Evolutionary conservation across 2,797 vertebrate genomes (phyloP), one percentile per base, ranked within the genome.

Genomic region (Aythya fuligula): DNA sequence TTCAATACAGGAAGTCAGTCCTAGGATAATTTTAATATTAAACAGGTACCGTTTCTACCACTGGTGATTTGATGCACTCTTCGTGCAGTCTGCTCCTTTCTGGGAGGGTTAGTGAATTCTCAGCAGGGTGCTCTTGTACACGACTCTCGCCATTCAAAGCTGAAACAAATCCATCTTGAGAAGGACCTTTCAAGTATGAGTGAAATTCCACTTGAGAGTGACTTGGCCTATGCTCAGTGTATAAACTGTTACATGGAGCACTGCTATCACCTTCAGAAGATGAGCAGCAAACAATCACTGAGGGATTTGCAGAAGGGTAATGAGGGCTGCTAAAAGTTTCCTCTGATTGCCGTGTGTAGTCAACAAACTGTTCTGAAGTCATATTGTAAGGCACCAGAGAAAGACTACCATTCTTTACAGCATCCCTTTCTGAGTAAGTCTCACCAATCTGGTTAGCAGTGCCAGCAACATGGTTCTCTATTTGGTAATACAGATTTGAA

Each of bases 41-140:
- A 98, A 99, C 98, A 79, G 99, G 99, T 97, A 99, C 99, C 3
- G 98, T 98, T 96, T 99, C 99, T 89, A 99, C 98, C 97, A 99
- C 98, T 61, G 99, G 98, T 30, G 99, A 98, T 93, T 98, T 99
- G 97, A 98, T 98, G 86, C 98, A 98, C 94, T 98, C 98, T 61
- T 98, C 99, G 13, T 98, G 98, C 98, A 99, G 97, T 97, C 98
- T 98, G 96, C 98, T 98, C 94, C 98, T 98, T 94, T 99, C 99
- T 58, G 99, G 97, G 67, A 98, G 98, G 96, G 97, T 97, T 34
- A 98, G 94, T 43, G 98, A 76, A 96, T 97, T 98, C 94, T 99
- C 98, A 83, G 98, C 97, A 64, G 98, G 98, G 93, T 98, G 98
- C 74, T 99, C 98, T 8, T 98, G 97, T 58, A 98, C 93, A 73